phyloP scores from a whole-genome alignment of 23 tunicate species.

The Botrylloides violaceus region DNA sequence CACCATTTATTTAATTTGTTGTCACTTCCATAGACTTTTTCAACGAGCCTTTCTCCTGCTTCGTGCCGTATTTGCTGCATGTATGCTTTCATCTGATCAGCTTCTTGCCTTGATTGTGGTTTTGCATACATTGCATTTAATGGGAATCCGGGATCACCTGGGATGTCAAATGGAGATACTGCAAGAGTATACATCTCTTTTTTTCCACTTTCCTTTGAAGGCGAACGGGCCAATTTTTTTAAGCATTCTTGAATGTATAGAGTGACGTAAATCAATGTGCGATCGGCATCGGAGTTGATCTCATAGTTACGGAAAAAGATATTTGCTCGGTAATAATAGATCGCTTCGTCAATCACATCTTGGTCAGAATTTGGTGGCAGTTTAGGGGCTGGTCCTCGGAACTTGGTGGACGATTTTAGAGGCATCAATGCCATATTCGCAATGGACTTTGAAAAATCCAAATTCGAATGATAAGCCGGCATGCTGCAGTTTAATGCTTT shows the following conservation, averaged over 20 bases:
- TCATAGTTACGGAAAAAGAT: constrained; percentile 95
- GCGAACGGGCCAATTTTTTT: constrained; percentile 59
- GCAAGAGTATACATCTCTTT: constrained; percentile 88
- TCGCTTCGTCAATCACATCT: constrained; percentile 90
- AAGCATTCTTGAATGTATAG: constrained; percentile 92
- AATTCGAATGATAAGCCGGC: constrained; percentile 82
- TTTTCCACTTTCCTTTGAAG: constrained; percentile 56
- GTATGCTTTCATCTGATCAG: constrained; percentile 92
- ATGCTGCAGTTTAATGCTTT: no score
- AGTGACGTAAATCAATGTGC: constrained; percentile 95
- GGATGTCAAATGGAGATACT: constrained; percentile 74
- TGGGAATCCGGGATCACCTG: constrained; percentile 97
- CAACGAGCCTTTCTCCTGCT: constrained; percentile 71
- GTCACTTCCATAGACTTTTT: constrained; percentile 52
- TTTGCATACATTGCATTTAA: constrained; percentile 87
- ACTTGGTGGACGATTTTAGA: constrained; percentile 40
- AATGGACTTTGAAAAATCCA: constrained; percentile 39
- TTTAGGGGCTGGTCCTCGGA: constrained; percentile 79
- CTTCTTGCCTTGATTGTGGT: constrained; percentile 52
- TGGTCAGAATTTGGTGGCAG: constrained; percentile 29
- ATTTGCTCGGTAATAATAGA: constrained; percentile 78
- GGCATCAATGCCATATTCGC: constrained; percentile 87
- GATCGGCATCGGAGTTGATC: constrained; percentile 84
- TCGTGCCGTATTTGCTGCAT: constrained; percentile 71
- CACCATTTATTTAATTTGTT: constrained; percentile 98